Evolutionary conservation across 2,113 vertebrate genomes (phyloP), one percentile per base, ranked within the genome.

Genomic region (Spea multiplicata): DNA sequence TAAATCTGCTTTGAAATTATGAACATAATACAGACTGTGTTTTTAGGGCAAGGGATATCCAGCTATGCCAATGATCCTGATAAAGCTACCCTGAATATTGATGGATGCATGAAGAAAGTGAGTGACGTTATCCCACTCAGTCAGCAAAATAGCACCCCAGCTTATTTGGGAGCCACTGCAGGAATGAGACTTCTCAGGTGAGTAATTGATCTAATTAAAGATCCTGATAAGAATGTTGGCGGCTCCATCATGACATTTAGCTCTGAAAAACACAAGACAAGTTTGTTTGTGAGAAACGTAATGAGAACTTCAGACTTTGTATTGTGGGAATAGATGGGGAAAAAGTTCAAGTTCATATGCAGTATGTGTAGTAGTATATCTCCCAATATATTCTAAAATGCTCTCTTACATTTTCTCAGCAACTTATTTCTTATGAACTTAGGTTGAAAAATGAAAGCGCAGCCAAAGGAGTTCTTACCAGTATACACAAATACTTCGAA

Each of bases 101-200:
- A 88, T 49, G 66, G 59, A 0, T 98, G 97, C 72, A 93, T 97
- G 89, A 78, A 80, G 50, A 66, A 87, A 12, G 86, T 96, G 62
- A 89, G 74, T 62, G 73, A 83, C 44, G 76, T 47, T 30, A 88
- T 99, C 81, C 96, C 97, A 6, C 14, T 44, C 6, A 78, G 82
- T 71, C 91, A 95, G 73, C 94, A 93, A 8, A 87, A 85, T 16
- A 89, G 73, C 62, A 97, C 95, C 0, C 86, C 87, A 17, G 66
- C 95, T 5, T 96, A 95, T 85, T 88, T 99, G 47, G 96, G 95
- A n/a, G 96, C 97, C 66, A 99, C 97, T 2, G 96, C 97, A 45
- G 97, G 97, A 73, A 98, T 99, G 97, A 93, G 97, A 78, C 83
- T 99, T 62, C 87, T 99, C 62, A 92, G 94, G 97, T 99, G 91